These are phyloP conservation scores for Sitobion miscanthi DNA, from an alignment of 1,140 invertebrate genomes.

Conservation along the genomic window DNA sequence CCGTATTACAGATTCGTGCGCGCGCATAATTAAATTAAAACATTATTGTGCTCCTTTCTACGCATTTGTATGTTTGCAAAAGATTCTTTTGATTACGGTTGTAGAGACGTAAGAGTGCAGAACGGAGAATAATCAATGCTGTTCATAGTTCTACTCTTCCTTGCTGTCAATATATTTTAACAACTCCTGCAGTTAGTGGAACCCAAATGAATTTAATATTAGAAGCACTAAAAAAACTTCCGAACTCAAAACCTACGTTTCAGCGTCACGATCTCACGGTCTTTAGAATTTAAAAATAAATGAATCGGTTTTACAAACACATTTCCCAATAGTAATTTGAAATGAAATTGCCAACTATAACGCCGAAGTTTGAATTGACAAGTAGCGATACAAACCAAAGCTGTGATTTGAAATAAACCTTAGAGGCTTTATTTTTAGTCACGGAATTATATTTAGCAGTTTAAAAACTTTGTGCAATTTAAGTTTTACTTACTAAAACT, in stretches of 20 bases:
- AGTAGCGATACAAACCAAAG: background rate
- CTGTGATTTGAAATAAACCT: background rate
- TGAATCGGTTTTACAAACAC: background rate
- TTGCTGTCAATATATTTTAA: background rate
- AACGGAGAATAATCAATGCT: conserved; percentile 1
- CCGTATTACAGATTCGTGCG: background rate
- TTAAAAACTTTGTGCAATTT: background rate
- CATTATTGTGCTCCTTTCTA: background rate
- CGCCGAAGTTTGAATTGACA: background rate
- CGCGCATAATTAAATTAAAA: conserved; percentile 1
- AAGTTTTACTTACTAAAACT: background rate
- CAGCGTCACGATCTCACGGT: background rate
- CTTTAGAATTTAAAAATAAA: conserved; percentile 33
- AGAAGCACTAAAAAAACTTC: background rate
- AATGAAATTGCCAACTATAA: background rate
- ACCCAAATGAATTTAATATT: background rate
- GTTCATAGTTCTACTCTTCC: background rate
- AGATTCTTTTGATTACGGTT: background rate
- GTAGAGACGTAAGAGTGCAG: background rate
- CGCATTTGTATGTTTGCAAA: conserved; percentile 20
- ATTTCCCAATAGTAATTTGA: background rate
- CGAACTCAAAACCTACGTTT: background rate
- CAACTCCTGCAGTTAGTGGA: background rate
- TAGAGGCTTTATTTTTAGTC: background rate
- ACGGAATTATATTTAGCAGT: background rate